Conservation (phyloP, 2,888 invertebrate genomes). For the Ophion costatus region DNA sequence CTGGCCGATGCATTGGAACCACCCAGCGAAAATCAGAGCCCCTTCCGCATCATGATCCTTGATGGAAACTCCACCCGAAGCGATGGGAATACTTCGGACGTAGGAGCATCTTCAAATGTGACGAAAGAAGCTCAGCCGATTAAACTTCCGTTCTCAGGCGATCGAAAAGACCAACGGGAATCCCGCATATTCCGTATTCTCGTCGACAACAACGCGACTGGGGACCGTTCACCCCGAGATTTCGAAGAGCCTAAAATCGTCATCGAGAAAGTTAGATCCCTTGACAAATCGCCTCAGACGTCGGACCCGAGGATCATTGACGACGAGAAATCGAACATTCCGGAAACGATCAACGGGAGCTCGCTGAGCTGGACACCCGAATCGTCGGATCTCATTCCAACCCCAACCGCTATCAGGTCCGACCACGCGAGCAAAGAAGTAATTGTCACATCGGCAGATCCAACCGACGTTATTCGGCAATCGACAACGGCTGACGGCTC, state of each 20-base stretch:
- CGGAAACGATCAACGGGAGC: not conserved
- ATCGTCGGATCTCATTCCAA: not conserved
- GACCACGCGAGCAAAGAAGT: not conserved
- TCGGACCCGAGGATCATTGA: not conserved
- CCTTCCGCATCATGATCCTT: constrained; percentile 73
- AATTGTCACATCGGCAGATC: not conserved
- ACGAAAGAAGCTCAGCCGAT: constrained; percentile 58
- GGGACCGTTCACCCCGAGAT: not conserved
- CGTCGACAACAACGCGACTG: constrained; percentile 1
- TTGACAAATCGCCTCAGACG: not conserved
- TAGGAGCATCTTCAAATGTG: not conserved
- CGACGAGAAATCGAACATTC: not conserved
- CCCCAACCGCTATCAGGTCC: not conserved
- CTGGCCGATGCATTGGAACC: constrained; percentile 66
- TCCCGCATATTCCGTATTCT: constrained; percentile 57
- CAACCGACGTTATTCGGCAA: not conserved
- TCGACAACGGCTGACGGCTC: not conserved
- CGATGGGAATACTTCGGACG: not conserved
- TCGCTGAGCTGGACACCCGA: not conserved
- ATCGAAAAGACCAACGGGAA: constrained; percentile 38
- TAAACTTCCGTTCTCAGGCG: constrained; percentile 54
- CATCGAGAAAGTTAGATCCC: constrained; percentile 10
- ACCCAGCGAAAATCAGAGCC: constrained; percentile 52
- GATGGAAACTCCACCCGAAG: constrained; percentile 44
- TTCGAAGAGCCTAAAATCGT: not conserved